Evolutionary conservation across 1,140 invertebrate species (phyloP).

Genomic region (Papilio xuthus): DNA sequence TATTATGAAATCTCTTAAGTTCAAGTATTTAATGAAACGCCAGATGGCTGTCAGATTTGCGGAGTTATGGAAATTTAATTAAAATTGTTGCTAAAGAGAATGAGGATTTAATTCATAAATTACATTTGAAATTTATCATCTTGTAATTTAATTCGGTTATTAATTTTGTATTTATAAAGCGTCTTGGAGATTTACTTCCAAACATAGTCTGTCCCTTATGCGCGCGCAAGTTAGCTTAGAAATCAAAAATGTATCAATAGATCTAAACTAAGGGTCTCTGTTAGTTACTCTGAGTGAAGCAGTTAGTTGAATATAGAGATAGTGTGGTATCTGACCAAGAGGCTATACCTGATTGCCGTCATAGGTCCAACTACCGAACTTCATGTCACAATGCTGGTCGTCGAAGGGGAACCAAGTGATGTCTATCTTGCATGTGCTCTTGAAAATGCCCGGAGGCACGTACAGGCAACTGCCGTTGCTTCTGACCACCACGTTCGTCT

Average conservation of each 20-base stretch:
- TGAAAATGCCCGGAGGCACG: conserved; percentile 99
- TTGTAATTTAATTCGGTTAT: conserved; percentile 1
- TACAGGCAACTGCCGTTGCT: conserved; percentile 97
- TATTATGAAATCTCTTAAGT: conserved; percentile 14
- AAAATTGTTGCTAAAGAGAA: neutral
- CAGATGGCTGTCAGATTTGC: conserved; percentile 5
- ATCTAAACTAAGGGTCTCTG: neutral
- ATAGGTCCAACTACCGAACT: conserved; percentile 98
- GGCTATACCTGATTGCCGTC: conserved; percentile 92
- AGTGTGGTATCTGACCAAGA: conserved; percentile 29
- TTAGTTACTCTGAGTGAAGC: neutral
- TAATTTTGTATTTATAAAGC: conserved; percentile 13
- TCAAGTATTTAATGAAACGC: conserved; percentile 2
- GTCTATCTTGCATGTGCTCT: conserved; percentile 99
- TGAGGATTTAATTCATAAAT: neutral
- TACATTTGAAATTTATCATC: conserved; percentile 1
- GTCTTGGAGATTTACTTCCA: conserved; percentile 9
- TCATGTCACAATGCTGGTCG: conserved; percentile 98
- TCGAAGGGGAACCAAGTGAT: conserved; percentile 99
- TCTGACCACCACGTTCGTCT: conserved; percentile 98
- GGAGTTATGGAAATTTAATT: neutral
- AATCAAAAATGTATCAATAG: no score
- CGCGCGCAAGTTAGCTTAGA: neutral
- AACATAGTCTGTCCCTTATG: neutral
- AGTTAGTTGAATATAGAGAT: neutral